phyloP scores from a whole-genome alignment of 2,888 invertebrate species.

The Hirtodrosophila duncani region DNA sequence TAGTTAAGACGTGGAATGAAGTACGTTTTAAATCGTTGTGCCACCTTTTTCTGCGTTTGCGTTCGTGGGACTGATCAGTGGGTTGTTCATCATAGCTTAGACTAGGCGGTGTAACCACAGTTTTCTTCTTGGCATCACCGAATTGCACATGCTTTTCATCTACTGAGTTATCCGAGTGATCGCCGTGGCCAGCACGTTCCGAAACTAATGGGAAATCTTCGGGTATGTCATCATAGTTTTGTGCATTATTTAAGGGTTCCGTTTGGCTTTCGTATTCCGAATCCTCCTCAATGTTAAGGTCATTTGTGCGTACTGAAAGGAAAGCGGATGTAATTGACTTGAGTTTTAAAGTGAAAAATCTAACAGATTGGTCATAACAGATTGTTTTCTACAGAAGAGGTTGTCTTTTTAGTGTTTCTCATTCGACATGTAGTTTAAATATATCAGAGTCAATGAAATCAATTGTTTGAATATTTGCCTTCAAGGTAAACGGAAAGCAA shows the following conservation, averaged over 20 bases:
- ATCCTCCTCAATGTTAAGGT: conserved; percentile 77
- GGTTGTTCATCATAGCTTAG: conserved; percentile 76
- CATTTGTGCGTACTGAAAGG: conserved; percentile 74
- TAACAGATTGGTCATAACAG: not conserved
- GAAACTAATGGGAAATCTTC: conserved; percentile 78
- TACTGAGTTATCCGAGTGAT: conserved; percentile 77
- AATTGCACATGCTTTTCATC: conserved; percentile 80
- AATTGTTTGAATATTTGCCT: no score
- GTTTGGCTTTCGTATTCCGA: conserved; percentile 75
- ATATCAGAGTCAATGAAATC: no score
- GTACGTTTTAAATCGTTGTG: not conserved
- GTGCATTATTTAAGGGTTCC: conserved; percentile 72
- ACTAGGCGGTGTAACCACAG: conserved; percentile 76
- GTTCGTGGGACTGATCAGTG: conserved; percentile 78
- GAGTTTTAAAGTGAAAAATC: not conserved
- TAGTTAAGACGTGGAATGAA: no score
- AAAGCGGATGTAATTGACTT: not conserved
- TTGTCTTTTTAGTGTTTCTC: no score
- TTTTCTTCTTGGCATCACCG: conserved; percentile 75
- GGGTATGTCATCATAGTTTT: conserved; percentile 77
- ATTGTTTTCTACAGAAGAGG: not conserved
- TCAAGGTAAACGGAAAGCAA: no score
- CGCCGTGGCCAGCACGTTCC: conserved; percentile 78
- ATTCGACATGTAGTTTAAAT: no score
- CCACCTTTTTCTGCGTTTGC: conserved; percentile 79